Percentiles rank a stretch among this genome's conserved stretches.
Conservation (phyloP, 1,140 invertebrate species). For the Papilio aristodemus region DNA sequence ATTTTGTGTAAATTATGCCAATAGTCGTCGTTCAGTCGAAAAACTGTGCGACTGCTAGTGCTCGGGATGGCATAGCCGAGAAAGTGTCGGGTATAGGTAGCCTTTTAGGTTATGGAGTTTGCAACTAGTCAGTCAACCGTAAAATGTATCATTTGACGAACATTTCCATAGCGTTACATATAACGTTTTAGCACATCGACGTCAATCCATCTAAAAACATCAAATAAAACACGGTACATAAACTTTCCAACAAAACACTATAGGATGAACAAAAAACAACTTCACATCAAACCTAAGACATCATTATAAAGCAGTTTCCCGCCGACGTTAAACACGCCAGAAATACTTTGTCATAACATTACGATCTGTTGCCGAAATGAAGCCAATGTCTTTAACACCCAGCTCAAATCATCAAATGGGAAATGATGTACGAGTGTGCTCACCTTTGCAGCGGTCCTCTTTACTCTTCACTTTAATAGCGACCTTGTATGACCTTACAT, state of each 20-base stretch:
- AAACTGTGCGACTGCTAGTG: slow-evolving; percentile 57
- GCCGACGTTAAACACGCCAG: slow-evolving; percentile 57
- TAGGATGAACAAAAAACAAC: slow-evolving; percentile 64
- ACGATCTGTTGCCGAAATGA: slow-evolving; percentile 80
- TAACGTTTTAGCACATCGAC: slow-evolving; percentile 78
- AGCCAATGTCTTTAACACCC: slow-evolving; percentile 76
- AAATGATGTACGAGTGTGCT: slow-evolving; percentile 46
- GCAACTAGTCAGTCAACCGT: slow-evolving; percentile 69
- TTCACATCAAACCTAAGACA: slow-evolving; percentile 65
- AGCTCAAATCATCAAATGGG: slow-evolving; percentile 75
- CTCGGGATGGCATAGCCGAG: slow-evolving; percentile 65
- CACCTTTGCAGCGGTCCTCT: slow-evolving; percentile 45
- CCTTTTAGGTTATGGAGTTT: slow-evolving; percentile 60
- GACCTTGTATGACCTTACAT: slow-evolving; percentile 35
- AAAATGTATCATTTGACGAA: slow-evolving; percentile 60
- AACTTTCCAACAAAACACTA: slow-evolving; percentile 65
- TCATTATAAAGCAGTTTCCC: slow-evolving; percentile 62
- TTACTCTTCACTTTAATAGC: slow-evolving; percentile 38
- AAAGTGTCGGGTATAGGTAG: slow-evolving; percentile 57
- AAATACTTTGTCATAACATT: slow-evolving; percentile 58
- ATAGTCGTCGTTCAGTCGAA: slow-evolving; percentile 45
- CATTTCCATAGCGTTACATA: slow-evolving; percentile 76
- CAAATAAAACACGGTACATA: slow-evolving; percentile 68
- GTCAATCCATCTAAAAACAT: slow-evolving; percentile 68
- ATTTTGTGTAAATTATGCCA: slow-evolving; percentile 33